These are phyloP conservation scores for Hydrotaea diabolus DNA, from an alignment of 2,888 invertebrate genomes.

Conservation along the genomic window DNA sequence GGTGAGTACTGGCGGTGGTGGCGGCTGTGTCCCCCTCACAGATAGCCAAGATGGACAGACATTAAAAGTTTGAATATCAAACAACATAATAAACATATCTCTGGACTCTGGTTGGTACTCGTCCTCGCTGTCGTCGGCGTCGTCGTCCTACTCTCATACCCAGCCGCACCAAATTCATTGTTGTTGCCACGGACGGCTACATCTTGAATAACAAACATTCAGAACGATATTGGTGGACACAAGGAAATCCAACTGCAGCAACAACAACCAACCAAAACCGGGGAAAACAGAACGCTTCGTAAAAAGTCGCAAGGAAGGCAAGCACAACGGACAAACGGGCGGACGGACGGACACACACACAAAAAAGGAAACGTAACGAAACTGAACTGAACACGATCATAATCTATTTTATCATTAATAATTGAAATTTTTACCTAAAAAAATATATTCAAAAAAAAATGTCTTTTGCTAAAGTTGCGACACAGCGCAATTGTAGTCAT, in stretches of 20 bases:
- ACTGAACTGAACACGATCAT: conserved; percentile 70
- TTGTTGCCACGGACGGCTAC: conserved; percentile 55
- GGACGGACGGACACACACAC: conserved; percentile 8
- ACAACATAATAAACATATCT: conserved; percentile 68
- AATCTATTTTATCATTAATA: conserved; percentile 72
- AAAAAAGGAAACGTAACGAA: conserved; percentile 57
- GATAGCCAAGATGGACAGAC: conserved; percentile 52
- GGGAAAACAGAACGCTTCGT: conserved; percentile 42
- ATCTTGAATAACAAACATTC: conserved; percentile 60
- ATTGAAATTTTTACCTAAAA: conserved; percentile 72
- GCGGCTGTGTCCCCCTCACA: not conserved
- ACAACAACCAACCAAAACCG: not conserved
- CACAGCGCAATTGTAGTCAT: conserved; percentile 58
- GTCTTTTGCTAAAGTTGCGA: conserved; percentile 69
- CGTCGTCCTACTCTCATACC: not conserved
- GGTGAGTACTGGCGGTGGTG: not conserved
- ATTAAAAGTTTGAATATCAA: conserved; percentile 65
- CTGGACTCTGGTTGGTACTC: not conserved
- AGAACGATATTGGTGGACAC: conserved; percentile 45
- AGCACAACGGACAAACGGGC: not conserved
- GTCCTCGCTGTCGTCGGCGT: not conserved
- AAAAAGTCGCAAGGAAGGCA: conserved; percentile 48
- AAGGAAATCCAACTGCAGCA: conserved; percentile 9
- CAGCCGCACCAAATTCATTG: conserved; percentile 57
- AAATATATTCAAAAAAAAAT: conserved; percentile 69